phyloP scores from a whole-genome alignment of 2,888 invertebrate genomes.

The Bellardia pandia region DNA sequence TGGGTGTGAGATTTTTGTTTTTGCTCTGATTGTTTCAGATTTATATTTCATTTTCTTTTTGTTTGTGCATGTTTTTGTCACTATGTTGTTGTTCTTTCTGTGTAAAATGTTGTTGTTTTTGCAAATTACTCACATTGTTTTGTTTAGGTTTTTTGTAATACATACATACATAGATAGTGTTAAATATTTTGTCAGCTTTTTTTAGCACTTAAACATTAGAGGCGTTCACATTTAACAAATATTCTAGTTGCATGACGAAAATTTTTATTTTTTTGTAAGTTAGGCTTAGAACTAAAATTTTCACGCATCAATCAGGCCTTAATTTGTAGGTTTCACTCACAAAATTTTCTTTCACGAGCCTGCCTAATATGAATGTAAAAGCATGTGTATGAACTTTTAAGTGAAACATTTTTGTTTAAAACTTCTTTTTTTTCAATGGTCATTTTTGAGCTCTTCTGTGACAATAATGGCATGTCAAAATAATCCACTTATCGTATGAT shows the following conservation, averaged over 20 bases:
- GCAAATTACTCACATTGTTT: not conserved
- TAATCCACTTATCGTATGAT: conserved; percentile 58
- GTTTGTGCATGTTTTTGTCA: conserved; percentile 25
- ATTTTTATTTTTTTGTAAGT: not conserved
- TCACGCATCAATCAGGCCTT: no score
- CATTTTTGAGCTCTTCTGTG: conserved; percentile 1
- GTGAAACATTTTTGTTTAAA: not conserved
- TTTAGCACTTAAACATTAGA: not conserved
- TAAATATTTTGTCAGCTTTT: conserved; percentile 36
- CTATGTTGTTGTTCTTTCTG: conserved; percentile 16
- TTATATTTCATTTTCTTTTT: conserved; percentile 27
- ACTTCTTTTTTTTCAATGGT: not conserved
- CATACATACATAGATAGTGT: not conserved
- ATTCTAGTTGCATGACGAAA: not conserved
- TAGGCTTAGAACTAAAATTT: not conserved
- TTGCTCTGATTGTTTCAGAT: conserved; percentile 54
- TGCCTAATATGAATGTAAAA: not conserved
- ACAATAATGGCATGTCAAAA: conserved; percentile 58
- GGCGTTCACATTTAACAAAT: not conserved
- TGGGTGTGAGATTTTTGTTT: conserved; percentile 51
- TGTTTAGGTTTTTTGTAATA: not conserved
- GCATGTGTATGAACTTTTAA: not conserved
- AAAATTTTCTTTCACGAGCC: not conserved
- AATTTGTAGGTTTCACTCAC: not conserved
- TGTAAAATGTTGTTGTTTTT: not conserved